Evolutionary conservation across 2,888 invertebrate genomes (phyloP), one percentile per base, ranked within the genome.

Genomic region (Erebia ligea): DNA sequence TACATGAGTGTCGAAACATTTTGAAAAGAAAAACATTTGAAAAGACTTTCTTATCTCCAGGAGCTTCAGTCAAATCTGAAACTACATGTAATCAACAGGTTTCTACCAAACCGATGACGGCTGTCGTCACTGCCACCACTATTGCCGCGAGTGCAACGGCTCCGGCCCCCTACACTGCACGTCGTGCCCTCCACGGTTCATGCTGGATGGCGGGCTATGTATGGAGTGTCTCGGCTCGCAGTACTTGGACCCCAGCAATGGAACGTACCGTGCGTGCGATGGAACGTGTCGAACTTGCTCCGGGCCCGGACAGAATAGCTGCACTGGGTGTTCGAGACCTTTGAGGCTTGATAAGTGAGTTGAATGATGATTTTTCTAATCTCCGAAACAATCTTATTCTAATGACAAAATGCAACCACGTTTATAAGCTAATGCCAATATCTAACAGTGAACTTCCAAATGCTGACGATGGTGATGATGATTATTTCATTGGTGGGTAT

Each of bases 51-150:
- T 17, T 1, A 52, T 8, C 1, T 9, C 21, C 0, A 10, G 13
- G 11, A 13, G 21, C 56, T 4, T 25, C 15, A 25, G 15, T 25
- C 13, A 57, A n/a, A 40, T 17, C 11, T 54, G 9, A 45, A 45
- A n/a, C 19, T n/a, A 17, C 0, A 25, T 17, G 34, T 34, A 56
- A 48, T 34, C 54, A 69, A 1, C 78, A 92, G 92, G 97, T 56
- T 97, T 97, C 89, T 98, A 97, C 90, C 96, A 97, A 88, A 96
- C 96, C 5, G 94, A 95, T 75, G 97, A 95, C 79, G 97, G 97
- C 10, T 98, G 98, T 83, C 96, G 97, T 76, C 97, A 96, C 86
- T 98, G 98, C 89, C 97, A 98, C 91, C 97, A 97, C 86, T 97
- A 97, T 82, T 98, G 98, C 87, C 95, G 96, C 76, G 97, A 97